Conservation (phyloP, 2,888 invertebrate species). For the Melanophora roralis region DNA sequence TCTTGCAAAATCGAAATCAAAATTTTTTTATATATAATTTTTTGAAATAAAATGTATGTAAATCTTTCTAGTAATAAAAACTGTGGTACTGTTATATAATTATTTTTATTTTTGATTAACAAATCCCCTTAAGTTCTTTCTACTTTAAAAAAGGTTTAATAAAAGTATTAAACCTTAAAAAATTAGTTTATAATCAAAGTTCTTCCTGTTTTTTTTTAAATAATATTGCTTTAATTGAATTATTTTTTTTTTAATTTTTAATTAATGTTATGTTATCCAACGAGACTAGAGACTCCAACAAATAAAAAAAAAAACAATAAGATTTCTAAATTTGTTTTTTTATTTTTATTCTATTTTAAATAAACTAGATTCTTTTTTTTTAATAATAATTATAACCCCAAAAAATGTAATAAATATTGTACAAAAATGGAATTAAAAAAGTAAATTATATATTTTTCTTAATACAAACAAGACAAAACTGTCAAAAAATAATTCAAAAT, state of each 20-base stretch:
- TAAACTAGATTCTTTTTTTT: conserved; percentile 30
- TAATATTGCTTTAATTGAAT: neutral
- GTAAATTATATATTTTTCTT: conserved; percentile 55
- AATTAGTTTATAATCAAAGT: conserved; percentile 49
- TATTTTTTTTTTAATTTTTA: conserved; percentile 11
- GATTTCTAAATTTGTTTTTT: conserved; percentile 42
- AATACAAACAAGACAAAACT: conserved; percentile 39
- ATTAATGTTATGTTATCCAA: conserved; percentile 53
- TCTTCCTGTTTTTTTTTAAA: conserved; percentile 58
- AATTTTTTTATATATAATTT: neutral
- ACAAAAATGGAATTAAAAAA: conserved; percentile 62
- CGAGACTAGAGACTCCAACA: conserved; percentile 69
- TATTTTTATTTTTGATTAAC: too few relatives aligned
- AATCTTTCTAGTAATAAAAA: conserved; percentile 18
- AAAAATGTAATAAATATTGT: conserved; percentile 48
- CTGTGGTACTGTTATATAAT: conserved; percentile 43
- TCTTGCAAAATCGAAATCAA: too few relatives aligned
- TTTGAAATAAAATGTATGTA: neutral
- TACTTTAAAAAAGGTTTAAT: conserved; percentile 24
- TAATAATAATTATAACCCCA: neutral
- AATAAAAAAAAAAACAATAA: conserved; percentile 9
- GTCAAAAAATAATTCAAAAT: conserved; percentile 20
- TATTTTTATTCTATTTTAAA: conserved; percentile 31
- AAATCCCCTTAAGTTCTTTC: neutral
- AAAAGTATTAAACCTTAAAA: conserved; percentile 11